Conservation (phyloP, 2,113 vertebrate species). For the Sorex fumeus region DNA sequence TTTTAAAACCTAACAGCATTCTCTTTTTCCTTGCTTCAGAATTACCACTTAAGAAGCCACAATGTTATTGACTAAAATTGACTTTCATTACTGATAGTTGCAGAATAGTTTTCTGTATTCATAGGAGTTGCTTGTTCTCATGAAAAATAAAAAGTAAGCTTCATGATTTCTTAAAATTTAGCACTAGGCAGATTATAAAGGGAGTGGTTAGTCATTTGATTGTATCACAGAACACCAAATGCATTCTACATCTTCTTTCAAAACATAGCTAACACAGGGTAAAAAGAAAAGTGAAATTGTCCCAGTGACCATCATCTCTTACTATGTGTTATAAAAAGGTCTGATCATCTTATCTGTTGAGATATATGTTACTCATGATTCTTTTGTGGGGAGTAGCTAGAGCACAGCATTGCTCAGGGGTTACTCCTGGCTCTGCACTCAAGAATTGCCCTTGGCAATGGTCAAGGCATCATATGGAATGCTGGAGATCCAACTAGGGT, state of each 20-base stretch:
- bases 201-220: conserved; percentile 36
- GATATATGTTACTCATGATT: not conserved
- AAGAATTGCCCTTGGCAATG: too few relatives aligned
- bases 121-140: conserved; percentile 41
- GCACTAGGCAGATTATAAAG: conserved; percentile 22
- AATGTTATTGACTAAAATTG: conserved; percentile 33
- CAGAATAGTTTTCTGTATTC: conserved; percentile 59
- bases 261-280: conserved; percentile 34
- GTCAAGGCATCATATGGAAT: too few relatives aligned
- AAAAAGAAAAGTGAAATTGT: conserved; percentile 60
- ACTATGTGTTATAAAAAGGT: conserved; percentile 15
- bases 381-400: too few relatives aligned
- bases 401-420: too few relatives aligned
- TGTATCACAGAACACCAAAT: not conserved
- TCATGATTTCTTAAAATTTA: conserved; percentile 22
- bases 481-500: too few relatives aligned
- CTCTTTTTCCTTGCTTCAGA: conserved; percentile 17
- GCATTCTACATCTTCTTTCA: not conserved
- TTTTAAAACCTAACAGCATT: conserved; percentile 19
- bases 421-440: too few relatives aligned
- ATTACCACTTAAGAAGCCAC: not conserved
- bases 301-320: not conserved
- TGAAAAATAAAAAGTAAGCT: conserved; percentile 26
- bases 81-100: conserved; percentile 17
- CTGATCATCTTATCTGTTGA: not conserved